Base-by-base conservation (phyloP, 2,797 vertebrate genomes). In the Myotis planiceps region DNA sequence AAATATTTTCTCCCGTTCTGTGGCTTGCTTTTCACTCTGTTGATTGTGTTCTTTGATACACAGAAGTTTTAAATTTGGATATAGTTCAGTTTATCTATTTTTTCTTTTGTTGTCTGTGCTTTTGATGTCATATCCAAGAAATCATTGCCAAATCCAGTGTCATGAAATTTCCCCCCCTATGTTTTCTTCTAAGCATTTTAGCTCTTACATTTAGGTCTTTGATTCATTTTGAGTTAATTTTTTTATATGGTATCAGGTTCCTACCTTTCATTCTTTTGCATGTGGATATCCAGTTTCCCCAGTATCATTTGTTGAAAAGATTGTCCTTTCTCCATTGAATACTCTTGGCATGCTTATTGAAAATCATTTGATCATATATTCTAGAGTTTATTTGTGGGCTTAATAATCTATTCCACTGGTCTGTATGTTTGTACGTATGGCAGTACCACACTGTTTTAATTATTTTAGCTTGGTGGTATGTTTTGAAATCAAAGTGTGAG, bases 221-320 rank as follows among this genome's bases (percentile, higher is more conserved):
- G 9, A 60, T 85, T 88, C 19, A 23, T 79, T 96, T 90, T 92
- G 69, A 87, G 58, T 75, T 78, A 47, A 60, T 75, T 93, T 86
- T 93, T 79, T 13, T 49, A 37, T 55, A 53, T 84, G 19, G 9
- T 37, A 3, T 47, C 93, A 82, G 42, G 5, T 88, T 82, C 27
- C 29, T 60, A 60, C 4, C 58, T 27, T 85, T 88, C 55, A 80
- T 65, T 84, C 13, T 80, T 84, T 79, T 85, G 3, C 7, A 34
- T 74, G 9, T 85, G 27, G n/a, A 7, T 23, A 72, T 68, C 15
- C 25, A 66, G 9, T 71, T 95, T 95, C 71, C 19, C 71, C 29
- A 65, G 9, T 0, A 42, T 81, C 14, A 25, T 58, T 76, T 92
- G 3, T 39, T 90, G 23, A 65, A 49, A 92, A 84, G 39, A n/a